Base-by-base conservation (phyloP, 2,888 invertebrate genomes). In the Laspeyria flexula region DNA sequence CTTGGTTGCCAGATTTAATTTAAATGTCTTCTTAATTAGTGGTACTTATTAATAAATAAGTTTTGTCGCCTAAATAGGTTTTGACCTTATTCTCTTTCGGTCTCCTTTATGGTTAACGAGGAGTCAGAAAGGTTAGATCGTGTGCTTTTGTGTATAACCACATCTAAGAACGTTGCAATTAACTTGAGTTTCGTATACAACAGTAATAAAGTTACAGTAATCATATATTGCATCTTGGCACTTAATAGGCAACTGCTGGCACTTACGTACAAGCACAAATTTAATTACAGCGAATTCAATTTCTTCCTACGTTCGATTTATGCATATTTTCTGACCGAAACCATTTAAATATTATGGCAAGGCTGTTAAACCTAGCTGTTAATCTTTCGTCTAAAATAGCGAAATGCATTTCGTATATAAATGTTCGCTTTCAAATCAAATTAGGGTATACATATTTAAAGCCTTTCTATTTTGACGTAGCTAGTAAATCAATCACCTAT, bases 91-190 rank as follows among this genome's bases (percentile, higher is more conserved):
- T 12, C 34, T n/a, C 49, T 48, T 43, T 51, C 55, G 46, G 45
- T 43, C 55, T 16, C 45, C 50, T 50, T 46, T 43, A 44, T 41
- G 55, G 60, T 55, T 68, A 64, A 68, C 52, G 69, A 68, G 60
- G 43, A 42, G 52, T 40, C 56, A 48, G 54, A 41, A 35, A 67
- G 64, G 65, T 65, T 59, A 67, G 67, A 47, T 59, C 63, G 64
- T 63, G 64, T 67, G 53, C 47, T 56, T 64, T 52, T 54, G 55
- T 44, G 43, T 53, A 43, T 59, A 55, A 67, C 59, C 55, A 54
- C 43, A 43, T 38, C 48, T 51, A 41, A 53, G 55, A 50, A 59
- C 44, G 51, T 27, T 45, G 58, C 49, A 65, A 62, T 63, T 64
- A 63, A 51, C 50, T 49, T 53, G 25, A 51, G 42, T 51, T 44